phyloP scores from a whole-genome alignment of 1,140 invertebrate species.

The Eriosoma lanigerum region DNA sequence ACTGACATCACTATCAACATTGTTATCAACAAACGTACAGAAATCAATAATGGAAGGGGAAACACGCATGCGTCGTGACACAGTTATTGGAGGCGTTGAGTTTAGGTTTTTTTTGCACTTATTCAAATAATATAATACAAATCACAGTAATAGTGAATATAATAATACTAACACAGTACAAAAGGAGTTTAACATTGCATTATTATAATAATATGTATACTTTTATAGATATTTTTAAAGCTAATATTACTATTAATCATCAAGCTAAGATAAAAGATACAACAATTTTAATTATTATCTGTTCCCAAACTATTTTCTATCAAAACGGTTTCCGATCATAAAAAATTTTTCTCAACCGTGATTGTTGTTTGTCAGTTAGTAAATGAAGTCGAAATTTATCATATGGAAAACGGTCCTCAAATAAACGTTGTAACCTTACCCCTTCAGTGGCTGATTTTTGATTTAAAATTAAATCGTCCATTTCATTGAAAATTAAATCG shows the following conservation, averaged over 20 bases:
- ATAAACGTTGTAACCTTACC: background rate
- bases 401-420: constrained; percentile 30
- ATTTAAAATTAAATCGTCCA: constrained; percentile 9
- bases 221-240: too few species aligned
- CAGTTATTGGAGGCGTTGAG: constrained; percentile 1
- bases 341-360: background rate
- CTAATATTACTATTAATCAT: too few species aligned
- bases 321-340: background rate
- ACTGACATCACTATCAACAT: constrained; percentile 13
- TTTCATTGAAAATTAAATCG: constrained; percentile 11
- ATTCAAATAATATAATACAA: too few species aligned
- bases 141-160: too few species aligned
- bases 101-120: too few species aligned
- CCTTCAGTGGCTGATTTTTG: constrained; percentile 33
- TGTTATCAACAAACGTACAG: constrained; percentile 1
- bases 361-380: background rate
- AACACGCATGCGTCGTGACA: constrained; percentile 25
- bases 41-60: constrained; percentile 32
- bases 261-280: too few species aligned
- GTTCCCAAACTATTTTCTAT: background rate
- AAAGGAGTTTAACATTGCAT: too few species aligned
- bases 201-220: too few species aligned
- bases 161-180: too few species aligned
- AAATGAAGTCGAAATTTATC: background rate
- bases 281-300: too few species aligned